A percentile compares a stretch with the other conserved stretches of the same genome.
These are phyloP conservation scores for Drosophila oshimai DNA, from an alignment of 1,140 invertebrate species.

Conservation along the genomic window DNA sequence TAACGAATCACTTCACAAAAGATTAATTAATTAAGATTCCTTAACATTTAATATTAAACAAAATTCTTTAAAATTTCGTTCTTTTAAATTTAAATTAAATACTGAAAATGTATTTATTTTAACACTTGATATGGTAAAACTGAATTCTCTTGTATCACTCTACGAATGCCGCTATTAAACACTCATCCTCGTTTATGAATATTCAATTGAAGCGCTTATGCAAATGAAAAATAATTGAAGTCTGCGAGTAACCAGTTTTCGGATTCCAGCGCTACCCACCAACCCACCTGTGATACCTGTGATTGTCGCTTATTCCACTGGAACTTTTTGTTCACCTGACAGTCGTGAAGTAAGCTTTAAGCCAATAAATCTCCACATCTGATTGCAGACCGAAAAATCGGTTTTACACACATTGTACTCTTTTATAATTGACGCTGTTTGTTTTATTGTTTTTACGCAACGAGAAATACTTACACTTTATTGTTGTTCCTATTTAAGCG, in stretches of 20 bases:
- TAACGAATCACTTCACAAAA: neutral
- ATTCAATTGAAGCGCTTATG: constrained; percentile 29
- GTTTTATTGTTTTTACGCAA: neutral
- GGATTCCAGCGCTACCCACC: neutral
- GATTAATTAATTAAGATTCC: too few relatives aligned
- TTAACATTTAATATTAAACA: too few relatives aligned
- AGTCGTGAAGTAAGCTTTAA: constrained; percentile 49
- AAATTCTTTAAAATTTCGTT: too few relatives aligned
- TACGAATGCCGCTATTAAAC: constrained; percentile 12
- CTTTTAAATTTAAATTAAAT: neutral
- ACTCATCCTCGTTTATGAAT: constrained; percentile 16
- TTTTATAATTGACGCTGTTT: constrained; percentile 21
- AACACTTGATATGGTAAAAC: neutral
- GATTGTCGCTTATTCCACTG: constrained; percentile 9
- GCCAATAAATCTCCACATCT: constrained; percentile 28
- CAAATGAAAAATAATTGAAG: constrained; percentile 21
- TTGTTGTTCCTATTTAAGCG: neutral
- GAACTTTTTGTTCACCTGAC: constrained; percentile 22
- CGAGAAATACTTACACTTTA: neutral
- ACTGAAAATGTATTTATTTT: neutral
- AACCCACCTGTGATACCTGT: neutral
- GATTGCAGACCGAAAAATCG: constrained; percentile 25
- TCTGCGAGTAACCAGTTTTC: constrained; percentile 22
- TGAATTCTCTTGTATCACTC: neutral
- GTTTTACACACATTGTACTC: constrained; percentile 30